Evolutionary conservation across 2,888 invertebrate species (phyloP).

Genomic region (Oscheius sp.): DNA sequence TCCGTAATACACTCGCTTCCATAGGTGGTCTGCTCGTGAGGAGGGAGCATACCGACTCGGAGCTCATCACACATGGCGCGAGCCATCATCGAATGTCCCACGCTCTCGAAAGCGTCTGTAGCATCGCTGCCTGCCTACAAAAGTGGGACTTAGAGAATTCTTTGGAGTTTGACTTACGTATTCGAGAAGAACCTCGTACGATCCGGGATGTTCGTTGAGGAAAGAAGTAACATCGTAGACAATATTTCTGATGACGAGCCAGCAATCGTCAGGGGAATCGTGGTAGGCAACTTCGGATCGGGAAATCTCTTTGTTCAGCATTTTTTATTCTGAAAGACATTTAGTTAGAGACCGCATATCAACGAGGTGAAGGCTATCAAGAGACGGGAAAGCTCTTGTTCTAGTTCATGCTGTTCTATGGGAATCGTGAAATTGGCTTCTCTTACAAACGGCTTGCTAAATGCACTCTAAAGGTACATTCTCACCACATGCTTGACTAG

Average conservation of each 20-base stretch:
- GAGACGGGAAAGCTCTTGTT: not conserved
- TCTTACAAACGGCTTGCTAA: not conserved
- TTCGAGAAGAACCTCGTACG: conserved; percentile 62
- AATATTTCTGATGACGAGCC: conserved; percentile 58
- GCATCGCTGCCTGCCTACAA: conserved; percentile 65
- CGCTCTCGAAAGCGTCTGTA: conserved; percentile 65
- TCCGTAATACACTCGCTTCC: conserved; percentile 30
- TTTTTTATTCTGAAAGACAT: conserved; percentile 3
- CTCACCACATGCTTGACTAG: not conserved
- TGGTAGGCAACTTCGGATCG: conserved; percentile 54
- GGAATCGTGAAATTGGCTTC: not conserved
- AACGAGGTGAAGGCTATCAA: not conserved
- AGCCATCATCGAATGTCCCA: conserved; percentile 64
- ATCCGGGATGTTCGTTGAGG: conserved; percentile 58
- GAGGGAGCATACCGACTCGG: conserved; percentile 48
- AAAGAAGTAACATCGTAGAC: conserved; percentile 62
- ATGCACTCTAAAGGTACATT: conserved; percentile 17
- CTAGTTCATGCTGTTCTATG: not conserved
- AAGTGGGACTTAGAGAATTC: conserved; percentile 35
- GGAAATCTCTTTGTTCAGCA: conserved; percentile 31
- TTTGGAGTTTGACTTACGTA: conserved; percentile 49
- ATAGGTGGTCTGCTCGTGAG: conserved; percentile 43
- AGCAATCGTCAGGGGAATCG: conserved; percentile 54
- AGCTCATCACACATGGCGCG: conserved; percentile 53
- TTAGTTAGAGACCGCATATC: no score